Conservation (phyloP, 2,113 vertebrate genomes). For the Brienomyrus brachyistius region DNA sequence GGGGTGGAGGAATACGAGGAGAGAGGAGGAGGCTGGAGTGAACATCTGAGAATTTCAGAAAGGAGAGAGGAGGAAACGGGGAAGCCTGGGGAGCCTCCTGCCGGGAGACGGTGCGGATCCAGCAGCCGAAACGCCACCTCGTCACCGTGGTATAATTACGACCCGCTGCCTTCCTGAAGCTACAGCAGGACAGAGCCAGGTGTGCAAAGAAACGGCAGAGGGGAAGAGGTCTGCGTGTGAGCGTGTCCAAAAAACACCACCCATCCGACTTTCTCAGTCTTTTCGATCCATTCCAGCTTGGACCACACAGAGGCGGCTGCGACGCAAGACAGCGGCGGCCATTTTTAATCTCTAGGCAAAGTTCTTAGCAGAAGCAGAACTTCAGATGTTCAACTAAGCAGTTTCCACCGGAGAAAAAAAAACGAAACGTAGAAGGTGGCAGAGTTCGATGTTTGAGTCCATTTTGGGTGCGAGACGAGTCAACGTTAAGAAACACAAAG, state of each 20-base stretch:
- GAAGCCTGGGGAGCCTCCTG: neutral
- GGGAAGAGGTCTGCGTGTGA: neutral
- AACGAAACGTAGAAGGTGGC: neutral
- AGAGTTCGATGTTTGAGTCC: neutral
- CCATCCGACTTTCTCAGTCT: neutral
- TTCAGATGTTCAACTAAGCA: neutral
- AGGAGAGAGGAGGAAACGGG: constrained; percentile 22
- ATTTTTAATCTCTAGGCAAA: constrained; percentile 5
- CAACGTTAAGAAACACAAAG: neutral
- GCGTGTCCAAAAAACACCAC: neutral
- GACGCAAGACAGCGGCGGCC: neutral
- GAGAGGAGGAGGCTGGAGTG: constrained; percentile 18
- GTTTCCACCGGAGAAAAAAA: neutral
- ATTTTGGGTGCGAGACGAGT: neutral
- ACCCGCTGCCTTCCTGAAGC: constrained; percentile 11
- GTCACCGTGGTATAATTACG: constrained; percentile 29
- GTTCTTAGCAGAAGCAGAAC: neutral
- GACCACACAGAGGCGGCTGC: neutral
- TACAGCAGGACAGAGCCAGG: neutral
- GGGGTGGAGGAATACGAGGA: neutral
- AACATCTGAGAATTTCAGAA: constrained; percentile 41
- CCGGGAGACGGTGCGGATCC: neutral
- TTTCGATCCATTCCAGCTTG: neutral
- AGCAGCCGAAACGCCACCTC: constrained; percentile 19
- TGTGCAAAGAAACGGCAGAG: neutral